phyloP scores from a whole-genome alignment of 2,888 invertebrate species.

The Furcula furcula region DNA sequence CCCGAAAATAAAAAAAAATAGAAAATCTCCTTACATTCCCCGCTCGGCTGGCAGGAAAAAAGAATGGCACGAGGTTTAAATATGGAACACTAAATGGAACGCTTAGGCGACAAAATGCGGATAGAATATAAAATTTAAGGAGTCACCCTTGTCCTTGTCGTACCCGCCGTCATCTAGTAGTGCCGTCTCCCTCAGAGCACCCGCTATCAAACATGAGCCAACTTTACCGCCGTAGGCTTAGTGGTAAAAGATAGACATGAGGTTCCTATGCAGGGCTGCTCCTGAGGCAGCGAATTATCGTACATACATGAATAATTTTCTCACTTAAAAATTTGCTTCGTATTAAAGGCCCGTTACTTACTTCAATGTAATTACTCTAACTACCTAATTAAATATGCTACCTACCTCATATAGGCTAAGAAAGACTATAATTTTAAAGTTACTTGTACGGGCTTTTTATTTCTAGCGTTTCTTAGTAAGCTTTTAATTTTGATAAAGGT shows the following conservation, averaged over 20 bases:
- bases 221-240: slow-evolving; percentile 77
- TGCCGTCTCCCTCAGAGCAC: slow-evolving; percentile 47
- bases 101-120: slow-evolving; percentile 82
- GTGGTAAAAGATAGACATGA: slow-evolving; percentile 79
- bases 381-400: slow-evolving; percentile 49
- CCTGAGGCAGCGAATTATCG: slow-evolving; percentile 52
- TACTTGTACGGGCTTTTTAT: too few species aligned
- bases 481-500: too few species aligned
- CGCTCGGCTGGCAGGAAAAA: slow-evolving; percentile 67
- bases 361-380: slow-evolving; percentile 57
- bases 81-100: slow-evolving; percentile 82
- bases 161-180: slow-evolving; percentile 33
- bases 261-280: slow-evolving; percentile 61
- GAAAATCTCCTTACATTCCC: slow-evolving; percentile 69
- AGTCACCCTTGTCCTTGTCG: slow-evolving; percentile 56
- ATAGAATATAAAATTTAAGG: slow-evolving; percentile 81
- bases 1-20: slow-evolving; percentile 64
- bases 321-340: slow-evolving; percentile 45
- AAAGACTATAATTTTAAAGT: too few species aligned
- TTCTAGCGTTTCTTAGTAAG: too few species aligned
- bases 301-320: slow-evolving; percentile 55
- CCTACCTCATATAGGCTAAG: too few species aligned
- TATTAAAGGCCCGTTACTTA: slow-evolving; percentile 55
- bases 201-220: slow-evolving; percentile 70
- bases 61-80: slow-evolving; percentile 76